Evolutionary conservation across 2,797 vertebrate genomes (phyloP).

Genomic region (Malacoraja senta): DNA sequence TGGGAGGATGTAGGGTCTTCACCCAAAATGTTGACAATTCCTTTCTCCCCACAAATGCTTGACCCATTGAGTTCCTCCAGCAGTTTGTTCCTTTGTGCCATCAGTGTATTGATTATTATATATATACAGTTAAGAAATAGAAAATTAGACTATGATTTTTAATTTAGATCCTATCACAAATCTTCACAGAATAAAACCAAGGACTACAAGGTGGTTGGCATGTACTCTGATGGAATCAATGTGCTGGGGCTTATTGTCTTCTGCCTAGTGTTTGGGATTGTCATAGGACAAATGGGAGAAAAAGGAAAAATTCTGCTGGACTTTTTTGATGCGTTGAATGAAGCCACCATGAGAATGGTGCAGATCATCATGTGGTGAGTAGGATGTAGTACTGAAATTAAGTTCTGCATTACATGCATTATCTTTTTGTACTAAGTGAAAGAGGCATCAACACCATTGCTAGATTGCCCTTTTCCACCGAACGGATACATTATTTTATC

Average conservation of each 20-base stretch:
- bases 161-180: not conserved
- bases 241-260: constrained; percentile 90
- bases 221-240: constrained; percentile 83
- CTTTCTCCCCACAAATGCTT: too few species aligned
- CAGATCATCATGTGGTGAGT: constrained; percentile 96
- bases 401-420: not conserved
- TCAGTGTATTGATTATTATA: not conserved
- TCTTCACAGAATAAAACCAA: constrained; percentile 76
- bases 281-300: constrained; percentile 98
- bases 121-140: not conserved
- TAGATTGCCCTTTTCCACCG: not conserved
- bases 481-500: constrained; percentile 38
- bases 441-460: not conserved
- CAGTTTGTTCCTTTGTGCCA: too few species aligned
- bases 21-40: too few species aligned
- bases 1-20: too few species aligned
- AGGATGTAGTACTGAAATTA: not conserved
- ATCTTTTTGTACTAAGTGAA: not conserved
- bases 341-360: constrained; percentile 92
- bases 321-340: constrained; percentile 89
- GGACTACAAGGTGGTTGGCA: constrained; percentile 77
- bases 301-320: constrained; percentile 84
- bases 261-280: constrained; percentile 85
- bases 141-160: not conserved
- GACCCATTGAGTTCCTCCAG: too few species aligned